phyloP scores from a whole-genome alignment of 2,797 vertebrate genomes.

The Acropternis orthonyx region DNA sequence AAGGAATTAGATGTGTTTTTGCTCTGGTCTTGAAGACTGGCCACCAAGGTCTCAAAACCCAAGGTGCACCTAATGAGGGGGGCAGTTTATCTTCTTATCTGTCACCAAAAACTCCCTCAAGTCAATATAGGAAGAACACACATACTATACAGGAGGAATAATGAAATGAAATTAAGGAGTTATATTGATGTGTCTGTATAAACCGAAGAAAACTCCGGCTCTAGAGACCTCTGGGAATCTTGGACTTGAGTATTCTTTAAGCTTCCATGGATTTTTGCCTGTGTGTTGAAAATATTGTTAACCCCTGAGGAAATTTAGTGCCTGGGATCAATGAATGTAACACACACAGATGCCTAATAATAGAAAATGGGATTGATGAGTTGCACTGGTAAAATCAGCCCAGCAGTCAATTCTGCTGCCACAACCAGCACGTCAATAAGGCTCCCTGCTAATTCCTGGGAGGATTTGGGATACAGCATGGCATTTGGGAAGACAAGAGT shows the following conservation, averaged over 20 bases:
- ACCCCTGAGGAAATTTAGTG: conserved; percentile 57
- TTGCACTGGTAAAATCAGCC: conserved; percentile 64
- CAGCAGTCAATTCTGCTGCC: conserved; percentile 68
- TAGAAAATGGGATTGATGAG: conserved; percentile 63
- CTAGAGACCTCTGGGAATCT: conserved; percentile 14
- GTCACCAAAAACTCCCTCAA: neutral
- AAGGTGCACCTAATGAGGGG: neutral
- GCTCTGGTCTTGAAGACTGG: neutral
- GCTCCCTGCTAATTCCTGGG: conserved; percentile 31
- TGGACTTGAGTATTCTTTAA: conserved; percentile 57
- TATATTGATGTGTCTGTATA: conserved; percentile 39
- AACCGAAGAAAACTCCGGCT: conserved; percentile 33
- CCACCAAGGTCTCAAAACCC: neutral
- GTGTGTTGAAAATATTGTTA: conserved; percentile 43
- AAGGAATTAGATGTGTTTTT: neutral
- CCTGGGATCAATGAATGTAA: conserved; percentile 62
- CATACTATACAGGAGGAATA: neutral
- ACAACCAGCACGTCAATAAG: conserved; percentile 54
- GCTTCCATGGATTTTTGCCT: conserved; percentile 63
- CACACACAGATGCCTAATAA: conserved; percentile 61
- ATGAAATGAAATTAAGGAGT: conserved; percentile 44
- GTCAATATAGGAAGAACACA: neutral
- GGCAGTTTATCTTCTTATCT: neutral
- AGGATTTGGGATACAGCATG: neutral
- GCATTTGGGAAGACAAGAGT: neutral